phyloP scores from a whole-genome alignment of 2,888 invertebrate genomes.

The Odontocolon sp. region DNA sequence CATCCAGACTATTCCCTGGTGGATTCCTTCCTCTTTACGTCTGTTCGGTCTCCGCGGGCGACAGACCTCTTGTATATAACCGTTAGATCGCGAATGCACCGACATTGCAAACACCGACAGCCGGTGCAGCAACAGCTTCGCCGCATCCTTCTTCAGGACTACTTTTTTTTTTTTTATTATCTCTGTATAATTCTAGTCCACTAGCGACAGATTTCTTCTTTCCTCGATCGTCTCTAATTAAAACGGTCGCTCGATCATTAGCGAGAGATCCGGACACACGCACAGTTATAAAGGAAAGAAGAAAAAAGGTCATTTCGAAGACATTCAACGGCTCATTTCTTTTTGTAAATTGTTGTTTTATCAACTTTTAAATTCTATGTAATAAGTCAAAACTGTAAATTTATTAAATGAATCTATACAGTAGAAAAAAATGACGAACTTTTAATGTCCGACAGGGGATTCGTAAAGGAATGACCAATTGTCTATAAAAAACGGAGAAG shows the following conservation, averaged over 20 bases:
- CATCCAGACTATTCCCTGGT: slow-evolving; percentile 34
- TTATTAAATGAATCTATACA: too few species aligned
- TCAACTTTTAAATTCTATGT: too few species aligned
- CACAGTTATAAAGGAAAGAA: slow-evolving; percentile 9
- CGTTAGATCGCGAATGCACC: slow-evolving; percentile 48
- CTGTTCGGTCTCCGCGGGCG: slow-evolving; percentile 13
- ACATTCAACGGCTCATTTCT: too few species aligned
- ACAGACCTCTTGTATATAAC: slow-evolving; percentile 27
- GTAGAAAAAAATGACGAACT: too few species aligned
- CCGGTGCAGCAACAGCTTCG: slow-evolving; percentile 36
- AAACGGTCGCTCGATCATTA: slow-evolving; percentile 51
- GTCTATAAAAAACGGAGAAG: slow-evolving; percentile 43
- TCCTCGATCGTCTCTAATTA: slow-evolving; percentile 37
- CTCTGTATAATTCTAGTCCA: slow-evolving; percentile 16
- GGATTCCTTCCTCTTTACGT: slow-evolving; percentile 29
- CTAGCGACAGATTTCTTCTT: slow-evolving; percentile 12
- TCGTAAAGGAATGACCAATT: too few species aligned
- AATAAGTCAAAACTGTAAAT: too few species aligned
- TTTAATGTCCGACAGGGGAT: too few species aligned
- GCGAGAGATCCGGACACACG: slow-evolving; percentile 8
- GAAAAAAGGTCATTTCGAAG: not conserved
- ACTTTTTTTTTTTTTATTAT: not conserved
- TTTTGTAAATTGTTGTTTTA: too few species aligned
- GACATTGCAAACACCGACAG: too few species aligned
- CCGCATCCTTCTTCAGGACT: slow-evolving; percentile 1